These are phyloP conservation scores for Drosophila peninsularis DNA, from an alignment of 2,888 invertebrate species.

Conservation along the genomic window DNA sequence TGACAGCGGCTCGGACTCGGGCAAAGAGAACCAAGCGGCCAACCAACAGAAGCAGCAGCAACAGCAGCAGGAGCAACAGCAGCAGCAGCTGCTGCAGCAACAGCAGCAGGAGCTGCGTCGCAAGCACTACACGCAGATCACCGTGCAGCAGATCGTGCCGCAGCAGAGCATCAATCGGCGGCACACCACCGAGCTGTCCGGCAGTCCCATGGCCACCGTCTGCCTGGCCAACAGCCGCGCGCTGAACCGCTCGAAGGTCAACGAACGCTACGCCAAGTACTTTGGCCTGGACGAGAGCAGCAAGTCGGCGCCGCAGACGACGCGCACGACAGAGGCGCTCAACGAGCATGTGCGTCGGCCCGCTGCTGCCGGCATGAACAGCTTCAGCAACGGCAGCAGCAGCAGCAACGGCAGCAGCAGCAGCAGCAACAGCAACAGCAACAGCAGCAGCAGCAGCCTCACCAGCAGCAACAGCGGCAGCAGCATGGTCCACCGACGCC, in stretches of 20 bases:
- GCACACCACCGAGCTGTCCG: conserved; percentile 59
- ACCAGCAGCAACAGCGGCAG: conserved; percentile 7
- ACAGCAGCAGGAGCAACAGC: conserved; percentile 22
- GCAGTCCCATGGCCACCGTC: conserved; percentile 28
- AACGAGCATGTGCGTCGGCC: conserved; percentile 68
- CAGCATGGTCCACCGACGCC: conserved; percentile 56
- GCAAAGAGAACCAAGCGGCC: conserved; percentile 82
- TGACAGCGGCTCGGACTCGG: conserved; percentile 75
- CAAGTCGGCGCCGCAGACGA: conserved; percentile 26
- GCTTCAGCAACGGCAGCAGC: background rate
- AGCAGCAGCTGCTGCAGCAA: background rate
- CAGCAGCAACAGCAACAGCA: background rate
- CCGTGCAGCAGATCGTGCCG: conserved; percentile 40
- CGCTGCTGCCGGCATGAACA: background rate
- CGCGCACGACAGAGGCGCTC: conserved; percentile 55
- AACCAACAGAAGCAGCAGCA: conserved; percentile 45
- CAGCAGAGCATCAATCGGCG: conserved; percentile 44
- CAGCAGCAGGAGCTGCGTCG: conserved; percentile 63
- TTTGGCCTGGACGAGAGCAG: conserved; percentile 72
- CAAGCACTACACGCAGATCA: conserved; percentile 61
- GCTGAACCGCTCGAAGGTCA: conserved; percentile 40
- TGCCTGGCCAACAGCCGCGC: conserved; percentile 4
- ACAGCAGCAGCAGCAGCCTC: conserved; percentile 10
- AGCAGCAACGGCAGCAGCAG: background rate
- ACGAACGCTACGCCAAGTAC: conserved; percentile 81